phyloP scores from a whole-genome alignment of 2,797 vertebrate species.

The Chelidonichthys spinosus region DNA sequence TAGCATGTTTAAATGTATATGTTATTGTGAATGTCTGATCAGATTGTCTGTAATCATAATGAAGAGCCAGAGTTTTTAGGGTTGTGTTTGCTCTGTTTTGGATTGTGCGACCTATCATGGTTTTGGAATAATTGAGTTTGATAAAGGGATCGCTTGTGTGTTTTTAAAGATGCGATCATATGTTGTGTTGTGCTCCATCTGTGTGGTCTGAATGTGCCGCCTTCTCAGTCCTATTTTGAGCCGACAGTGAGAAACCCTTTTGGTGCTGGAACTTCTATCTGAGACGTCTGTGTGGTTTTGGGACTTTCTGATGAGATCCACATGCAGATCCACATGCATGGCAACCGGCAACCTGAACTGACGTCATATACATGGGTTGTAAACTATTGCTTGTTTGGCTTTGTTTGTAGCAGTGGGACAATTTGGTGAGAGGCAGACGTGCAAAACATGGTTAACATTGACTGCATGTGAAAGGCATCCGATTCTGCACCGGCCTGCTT shows the following conservation, averaged over 20 bases:
- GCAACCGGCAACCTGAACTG: constrained; percentile 13
- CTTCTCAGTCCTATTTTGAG: constrained; percentile 45
- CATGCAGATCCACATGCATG: constrained; percentile 18
- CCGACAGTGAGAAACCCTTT: constrained; percentile 21
- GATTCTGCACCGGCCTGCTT: constrained; percentile 21
- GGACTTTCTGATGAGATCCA: constrained; percentile 34
- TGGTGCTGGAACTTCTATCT: constrained; percentile 9
- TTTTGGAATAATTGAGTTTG: constrained; percentile 11
- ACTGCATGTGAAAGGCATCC: constrained; percentile 22
- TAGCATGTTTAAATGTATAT: not conserved
- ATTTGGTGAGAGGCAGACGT: constrained; percentile 13
- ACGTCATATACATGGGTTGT: not conserved
- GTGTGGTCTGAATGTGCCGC: constrained; percentile 39
- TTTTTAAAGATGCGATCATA: constrained; percentile 10
- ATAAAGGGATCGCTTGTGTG: constrained; percentile 22
- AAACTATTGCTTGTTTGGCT: not conserved
- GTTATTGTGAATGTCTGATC: not conserved
- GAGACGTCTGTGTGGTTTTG: constrained; percentile 31
- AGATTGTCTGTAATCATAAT: not conserved
- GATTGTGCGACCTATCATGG: not conserved
- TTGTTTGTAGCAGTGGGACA: not conserved
- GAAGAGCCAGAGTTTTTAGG: not conserved
- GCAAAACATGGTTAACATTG: constrained; percentile 22
- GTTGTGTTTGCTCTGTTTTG: constrained; percentile 7
- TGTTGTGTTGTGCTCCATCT: constrained; percentile 29